These are phyloP conservation scores for Cenopis cana DNA, from an alignment of 2,888 invertebrate species.

Conservation along the genomic window DNA sequence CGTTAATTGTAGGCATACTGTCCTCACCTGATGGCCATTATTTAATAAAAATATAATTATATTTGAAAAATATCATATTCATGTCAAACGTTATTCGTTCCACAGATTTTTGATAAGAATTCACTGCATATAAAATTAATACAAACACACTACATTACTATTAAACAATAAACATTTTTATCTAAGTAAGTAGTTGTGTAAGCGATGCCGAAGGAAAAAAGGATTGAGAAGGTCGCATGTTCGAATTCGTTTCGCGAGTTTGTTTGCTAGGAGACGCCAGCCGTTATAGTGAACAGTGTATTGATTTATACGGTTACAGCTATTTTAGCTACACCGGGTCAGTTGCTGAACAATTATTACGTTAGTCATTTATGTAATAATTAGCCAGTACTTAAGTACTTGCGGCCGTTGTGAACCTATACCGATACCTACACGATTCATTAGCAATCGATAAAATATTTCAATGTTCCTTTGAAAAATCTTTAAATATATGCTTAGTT, in stretches of 20 bases:
- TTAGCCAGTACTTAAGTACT: background rate
- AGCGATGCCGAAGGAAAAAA: constrained; percentile 2
- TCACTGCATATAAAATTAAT: background rate
- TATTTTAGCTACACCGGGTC: constrained; percentile 27
- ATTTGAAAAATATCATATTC: background rate
- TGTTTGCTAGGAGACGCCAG: constrained; percentile 44
- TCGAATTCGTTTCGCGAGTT: constrained; percentile 30
- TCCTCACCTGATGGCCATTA: constrained; percentile 41
- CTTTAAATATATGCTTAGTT: no score
- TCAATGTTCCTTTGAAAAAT: no score
- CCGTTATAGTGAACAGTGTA: constrained; percentile 38
- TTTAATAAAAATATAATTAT: constrained; percentile 1
- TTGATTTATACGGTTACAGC: constrained; percentile 41
- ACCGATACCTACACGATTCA: no score
- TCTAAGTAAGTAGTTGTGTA: background rate
- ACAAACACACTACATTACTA: constrained; percentile 8
- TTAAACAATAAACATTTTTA: constrained; percentile 5
- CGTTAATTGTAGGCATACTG: background rate
- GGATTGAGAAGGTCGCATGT: constrained; percentile 24
- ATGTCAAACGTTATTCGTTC: no score
- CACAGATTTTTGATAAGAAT: background rate
- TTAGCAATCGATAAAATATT: no score
- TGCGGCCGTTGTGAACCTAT: background rate
- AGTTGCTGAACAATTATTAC: constrained; percentile 6
- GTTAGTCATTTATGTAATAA: background rate